Evolutionary conservation across 2,888 invertebrate genomes (phyloP).

Genomic region (Stictocephala bisonia): DNA sequence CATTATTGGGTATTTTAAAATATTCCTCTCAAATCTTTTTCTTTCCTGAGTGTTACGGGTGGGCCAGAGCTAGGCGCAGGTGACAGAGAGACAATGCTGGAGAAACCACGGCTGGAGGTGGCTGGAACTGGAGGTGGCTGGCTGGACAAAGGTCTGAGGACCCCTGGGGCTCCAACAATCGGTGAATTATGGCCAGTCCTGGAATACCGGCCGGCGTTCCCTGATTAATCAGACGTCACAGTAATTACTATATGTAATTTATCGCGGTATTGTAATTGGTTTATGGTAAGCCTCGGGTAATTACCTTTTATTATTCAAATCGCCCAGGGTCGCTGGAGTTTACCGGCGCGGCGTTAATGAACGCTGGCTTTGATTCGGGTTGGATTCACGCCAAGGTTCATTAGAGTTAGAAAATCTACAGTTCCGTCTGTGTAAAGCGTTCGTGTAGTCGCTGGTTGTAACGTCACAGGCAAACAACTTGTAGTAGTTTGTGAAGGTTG

Average conservation of each 20-base stretch:
- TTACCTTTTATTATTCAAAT: constrained; percentile 31
- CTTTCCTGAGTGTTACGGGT: constrained; percentile 9
- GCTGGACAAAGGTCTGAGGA: not conserved
- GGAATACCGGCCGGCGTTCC: constrained; percentile 7
- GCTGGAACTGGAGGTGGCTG: too few species aligned
- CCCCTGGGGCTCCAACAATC: constrained; percentile 42
- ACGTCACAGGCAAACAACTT: too few species aligned
- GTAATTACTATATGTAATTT: constrained; percentile 36
- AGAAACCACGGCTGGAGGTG: constrained; percentile 16
- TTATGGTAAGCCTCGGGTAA: constrained; percentile 28
- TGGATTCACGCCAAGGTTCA: too few species aligned
- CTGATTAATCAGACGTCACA: constrained; percentile 25
- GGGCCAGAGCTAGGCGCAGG: constrained; percentile 22
- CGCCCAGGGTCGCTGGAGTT: not conserved
- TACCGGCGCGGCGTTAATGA: too few species aligned
- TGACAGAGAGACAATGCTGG: constrained; percentile 24
- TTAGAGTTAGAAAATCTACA: too few species aligned
- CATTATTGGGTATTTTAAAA: too few species aligned
- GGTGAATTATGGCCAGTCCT: constrained; percentile 41
- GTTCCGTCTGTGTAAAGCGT: too few species aligned
- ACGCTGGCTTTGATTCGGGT: too few species aligned
- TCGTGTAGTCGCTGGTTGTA: too few species aligned
- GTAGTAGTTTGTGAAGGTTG: too few species aligned
- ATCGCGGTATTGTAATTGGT: constrained; percentile 37
- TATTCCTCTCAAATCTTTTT: too few species aligned